phyloP scores from a whole-genome alignment of 2,797 vertebrate species.

The Limnodromus scolopaceus region DNA sequence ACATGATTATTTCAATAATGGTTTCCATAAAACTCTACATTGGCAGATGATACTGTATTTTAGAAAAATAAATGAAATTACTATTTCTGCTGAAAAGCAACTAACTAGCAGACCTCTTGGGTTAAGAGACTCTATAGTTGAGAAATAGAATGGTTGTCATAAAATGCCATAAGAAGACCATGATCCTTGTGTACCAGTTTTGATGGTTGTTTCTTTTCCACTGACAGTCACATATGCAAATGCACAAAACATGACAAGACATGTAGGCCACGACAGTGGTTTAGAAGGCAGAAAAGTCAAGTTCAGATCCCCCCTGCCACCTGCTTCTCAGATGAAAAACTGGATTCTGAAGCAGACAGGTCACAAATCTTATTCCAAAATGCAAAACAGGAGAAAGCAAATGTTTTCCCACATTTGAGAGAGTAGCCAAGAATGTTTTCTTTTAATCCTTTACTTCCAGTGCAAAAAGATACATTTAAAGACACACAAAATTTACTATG shows the following conservation, averaged over 20 bases:
- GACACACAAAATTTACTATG: neutral
- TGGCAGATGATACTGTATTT: neutral
- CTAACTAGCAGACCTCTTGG: neutral
- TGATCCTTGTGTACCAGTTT: neutral
- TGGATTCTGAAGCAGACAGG: neutral
- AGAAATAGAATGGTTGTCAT: neutral
- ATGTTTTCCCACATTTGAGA: neutral
- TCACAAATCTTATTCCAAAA: neutral
- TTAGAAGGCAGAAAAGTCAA: neutral
- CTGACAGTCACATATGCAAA: neutral
- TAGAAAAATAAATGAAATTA: neutral
- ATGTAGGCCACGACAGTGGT: neutral
- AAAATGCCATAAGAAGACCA: neutral
- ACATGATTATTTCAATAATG: neutral
- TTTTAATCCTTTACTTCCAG: neutral
- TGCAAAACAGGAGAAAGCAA: neutral
- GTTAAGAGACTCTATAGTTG: neutral
- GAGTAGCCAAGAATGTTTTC: neutral
- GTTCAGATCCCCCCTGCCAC: neutral
- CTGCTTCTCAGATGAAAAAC: neutral
- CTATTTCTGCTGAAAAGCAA: neutral
- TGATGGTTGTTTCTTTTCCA: neutral
- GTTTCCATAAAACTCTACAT: neutral
- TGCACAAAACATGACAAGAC: neutral
- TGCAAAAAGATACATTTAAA: neutral